A percentile compares a stretch with the other conserved stretches of the same genome.
Evolutionary conservation across 2,797 vertebrate species (phyloP).

Genomic region (Sebastolobus alascanus): DNA sequence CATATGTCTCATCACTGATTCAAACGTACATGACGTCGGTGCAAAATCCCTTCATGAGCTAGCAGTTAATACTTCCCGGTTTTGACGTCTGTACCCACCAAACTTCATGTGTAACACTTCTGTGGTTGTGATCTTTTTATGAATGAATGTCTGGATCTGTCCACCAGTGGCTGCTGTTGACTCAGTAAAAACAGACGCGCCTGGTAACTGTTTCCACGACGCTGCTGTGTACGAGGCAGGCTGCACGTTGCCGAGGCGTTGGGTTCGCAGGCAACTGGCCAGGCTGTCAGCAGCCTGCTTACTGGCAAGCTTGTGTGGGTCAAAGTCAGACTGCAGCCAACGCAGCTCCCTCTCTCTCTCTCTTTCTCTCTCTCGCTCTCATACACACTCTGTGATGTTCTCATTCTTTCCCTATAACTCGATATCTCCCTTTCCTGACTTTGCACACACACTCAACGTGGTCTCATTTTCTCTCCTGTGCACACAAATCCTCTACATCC

Average conservation of each 20-base stretch:
- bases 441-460: conserved; percentile 21
- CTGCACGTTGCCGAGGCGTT: conserved; percentile 82
- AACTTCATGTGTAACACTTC: conserved; percentile 1
- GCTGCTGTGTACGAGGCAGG: conserved; percentile 78
- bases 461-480: conserved; percentile 35
- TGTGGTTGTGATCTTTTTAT: conserved; percentile 72
- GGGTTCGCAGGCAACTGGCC: conserved; percentile 73
- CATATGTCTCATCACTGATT: conserved; percentile 1
- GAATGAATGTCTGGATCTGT: conserved; percentile 77
- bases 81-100: neutral
- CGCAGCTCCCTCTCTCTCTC: conserved; percentile 43
- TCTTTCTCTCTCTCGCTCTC: conserved; percentile 42
- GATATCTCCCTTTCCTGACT: conserved; percentile 36
- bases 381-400: conserved; percentile 54
- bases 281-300: conserved; percentile 80
- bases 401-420: conserved; percentile 68
- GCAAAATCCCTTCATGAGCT: neutral
- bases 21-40: neutral
- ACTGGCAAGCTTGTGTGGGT: conserved; percentile 75
- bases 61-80: neutral
- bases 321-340: conserved; percentile 74
- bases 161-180: conserved; percentile 82
- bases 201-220: conserved; percentile 70
- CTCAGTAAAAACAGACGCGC: conserved; percentile 58
- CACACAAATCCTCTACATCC: conserved; percentile 40